These are phyloP conservation scores for Drosophila eugracilis DNA, from an alignment of 1,140 invertebrate genomes.

Conservation along the genomic window DNA sequence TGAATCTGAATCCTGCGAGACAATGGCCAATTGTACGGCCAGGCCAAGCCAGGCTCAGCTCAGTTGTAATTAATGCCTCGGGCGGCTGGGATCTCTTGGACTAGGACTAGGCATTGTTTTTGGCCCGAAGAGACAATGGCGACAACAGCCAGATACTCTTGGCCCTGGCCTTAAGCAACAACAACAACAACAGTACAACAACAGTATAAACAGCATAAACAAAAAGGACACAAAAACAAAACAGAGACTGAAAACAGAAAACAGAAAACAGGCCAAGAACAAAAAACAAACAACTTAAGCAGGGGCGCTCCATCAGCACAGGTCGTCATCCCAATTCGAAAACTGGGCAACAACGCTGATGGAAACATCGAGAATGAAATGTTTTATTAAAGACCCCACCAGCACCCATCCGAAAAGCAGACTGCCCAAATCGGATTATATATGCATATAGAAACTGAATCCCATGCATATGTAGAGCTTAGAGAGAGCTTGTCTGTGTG, in stretches of 20 bases:
- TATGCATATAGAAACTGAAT: slow-evolving; percentile 18
- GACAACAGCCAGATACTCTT: slow-evolving; percentile 25
- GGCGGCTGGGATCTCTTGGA: slow-evolving; percentile 25
- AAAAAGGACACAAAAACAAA: background rate
- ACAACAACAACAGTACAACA: slow-evolving; percentile 11
- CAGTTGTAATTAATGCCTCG: slow-evolving; percentile 73
- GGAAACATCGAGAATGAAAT: slow-evolving; percentile 40
- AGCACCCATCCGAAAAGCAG: slow-evolving; percentile 2
- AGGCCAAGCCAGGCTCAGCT: background rate
- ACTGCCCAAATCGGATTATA: slow-evolving; percentile 27
- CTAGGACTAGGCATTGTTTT: slow-evolving; percentile 62
- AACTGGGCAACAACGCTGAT: slow-evolving; percentile 10
- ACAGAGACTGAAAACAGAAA: background rate
- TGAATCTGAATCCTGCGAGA: background rate
- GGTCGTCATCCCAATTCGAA: slow-evolving; percentile 6
- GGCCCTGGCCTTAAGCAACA: slow-evolving; percentile 64
- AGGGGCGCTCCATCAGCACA: background rate
- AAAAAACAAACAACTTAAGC: background rate
- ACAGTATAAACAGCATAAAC: background rate
- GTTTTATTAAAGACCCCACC: slow-evolving; percentile 32
- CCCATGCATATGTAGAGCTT: slow-evolving; percentile 14
- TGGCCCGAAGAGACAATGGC: slow-evolving; percentile 51
- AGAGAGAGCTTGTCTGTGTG: background rate
- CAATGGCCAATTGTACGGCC: slow-evolving; percentile 46
- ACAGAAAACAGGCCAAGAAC: slow-evolving; percentile 1